Evolutionary conservation across 2,113 vertebrate genomes (phyloP).

Genomic region (Geococcyx californianus): DNA sequence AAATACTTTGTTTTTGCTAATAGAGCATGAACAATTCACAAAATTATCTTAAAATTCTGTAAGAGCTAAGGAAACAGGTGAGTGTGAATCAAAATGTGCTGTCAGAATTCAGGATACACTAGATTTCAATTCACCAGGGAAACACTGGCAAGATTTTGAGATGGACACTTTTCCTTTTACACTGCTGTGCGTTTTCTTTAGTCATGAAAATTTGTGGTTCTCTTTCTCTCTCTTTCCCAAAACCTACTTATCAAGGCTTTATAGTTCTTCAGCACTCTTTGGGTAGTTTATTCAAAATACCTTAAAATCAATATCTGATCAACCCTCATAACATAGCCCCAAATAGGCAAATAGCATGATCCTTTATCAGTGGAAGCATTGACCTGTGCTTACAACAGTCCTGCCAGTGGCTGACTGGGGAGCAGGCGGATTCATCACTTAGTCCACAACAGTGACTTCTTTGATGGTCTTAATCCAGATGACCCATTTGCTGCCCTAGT

Average conservation of each 20-base stretch:
- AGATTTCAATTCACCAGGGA: background rate
- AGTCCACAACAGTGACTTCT: background rate
- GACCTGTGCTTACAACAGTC: background rate
- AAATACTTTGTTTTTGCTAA: background rate
- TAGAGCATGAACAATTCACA: background rate
- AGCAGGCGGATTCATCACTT: background rate
- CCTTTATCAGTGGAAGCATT: background rate
- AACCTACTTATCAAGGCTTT: background rate
- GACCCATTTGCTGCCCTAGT: background rate
- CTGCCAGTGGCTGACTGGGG: background rate
- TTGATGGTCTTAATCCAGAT: background rate
- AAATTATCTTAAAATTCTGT: background rate
- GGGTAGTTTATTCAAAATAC: background rate
- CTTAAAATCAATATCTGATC: background rate
- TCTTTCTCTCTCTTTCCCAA: background rate
- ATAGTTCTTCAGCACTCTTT: background rate
- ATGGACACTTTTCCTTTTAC: background rate
- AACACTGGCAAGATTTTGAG: background rate
- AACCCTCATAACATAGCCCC: background rate
- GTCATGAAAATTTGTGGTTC: background rate
- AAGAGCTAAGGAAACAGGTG: background rate
- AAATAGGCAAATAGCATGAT: background rate
- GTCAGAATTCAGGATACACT: background rate
- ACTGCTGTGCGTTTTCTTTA: background rate
- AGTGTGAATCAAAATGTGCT: background rate